Base-by-base conservation (phyloP, 1,140 invertebrate genomes). In the Steinernema feltiae region DNA sequence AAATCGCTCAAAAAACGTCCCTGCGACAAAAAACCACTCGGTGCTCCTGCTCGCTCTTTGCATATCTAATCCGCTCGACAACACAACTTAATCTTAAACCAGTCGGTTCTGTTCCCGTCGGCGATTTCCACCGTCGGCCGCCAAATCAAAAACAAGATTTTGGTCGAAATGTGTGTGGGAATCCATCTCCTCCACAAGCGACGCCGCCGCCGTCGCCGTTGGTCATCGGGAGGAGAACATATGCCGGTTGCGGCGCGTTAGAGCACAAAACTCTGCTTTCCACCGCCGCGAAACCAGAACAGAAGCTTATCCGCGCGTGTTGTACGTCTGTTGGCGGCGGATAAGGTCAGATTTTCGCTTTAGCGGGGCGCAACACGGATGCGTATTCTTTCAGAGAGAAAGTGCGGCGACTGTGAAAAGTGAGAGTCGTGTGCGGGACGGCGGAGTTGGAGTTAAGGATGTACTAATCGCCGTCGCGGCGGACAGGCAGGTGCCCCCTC, bases 261-360 rank as follows among this genome's bases (percentile, higher is more conserved):
- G n/a, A n/a, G n/a, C n/a, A n/a, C n/a, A n/a, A n/a, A n/a, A n/a
- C n/a, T n/a, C n/a, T n/a, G n/a, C n/a, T n/a, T n/a, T n/a, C n/a
- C n/a, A n/a, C n/a, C n/a, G n/a, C n/a, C n/a, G 41, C 41, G 7
- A n/a, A n/a, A 46, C 41, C 41, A 12, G 41, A 7, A 12, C 41
- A 12, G 41, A 12, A 12, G 41, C 41, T 12, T 12, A n/a, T 12
- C 7, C 41, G 41, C 12, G 53, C 53, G 53, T 63, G 53, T 63
- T 63, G 53, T 63, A 27, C 53, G 24, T 63, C 53, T 63, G 53
- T 27, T 63, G 41, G n/a, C n/a, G 7, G 41, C 53, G 53, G 12
- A 63, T 63, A 63, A 63, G 53, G 53, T 63, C 53, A 63, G 53
- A 15, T 63, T 63, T 15, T 63, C 53, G 35, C 35, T 41, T 7